Percentiles rank a stretch among this genome's conserved stretches.
Conservation (phyloP, 2,113 vertebrate species). For the Leptobrachium ailaonicum region DNA sequence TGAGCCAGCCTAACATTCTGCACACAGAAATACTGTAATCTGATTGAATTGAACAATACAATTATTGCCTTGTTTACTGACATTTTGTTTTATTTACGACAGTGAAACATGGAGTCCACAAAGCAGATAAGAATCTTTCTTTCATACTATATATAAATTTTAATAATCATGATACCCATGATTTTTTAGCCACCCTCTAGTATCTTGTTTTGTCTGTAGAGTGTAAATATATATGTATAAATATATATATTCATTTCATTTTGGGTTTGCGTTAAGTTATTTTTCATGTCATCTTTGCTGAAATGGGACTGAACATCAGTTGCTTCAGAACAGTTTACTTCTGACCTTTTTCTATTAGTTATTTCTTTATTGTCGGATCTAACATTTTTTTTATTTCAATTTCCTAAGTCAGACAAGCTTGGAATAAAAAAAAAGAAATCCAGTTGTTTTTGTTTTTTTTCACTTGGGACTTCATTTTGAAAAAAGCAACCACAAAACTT, state of each 20-base stretch:
- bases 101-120: conserved; percentile 64
- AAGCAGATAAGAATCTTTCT: conserved; percentile 55
- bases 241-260: conserved; percentile 25
- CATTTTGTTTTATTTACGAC: conserved; percentile 63
- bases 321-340: conserved; percentile 59
- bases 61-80: conserved; percentile 55
- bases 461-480: conserved; percentile 68
- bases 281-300: conserved; percentile 57
- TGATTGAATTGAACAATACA: conserved; percentile 56
- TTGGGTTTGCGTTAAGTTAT: conserved; percentile 50
- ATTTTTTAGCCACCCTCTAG: conserved; percentile 53
- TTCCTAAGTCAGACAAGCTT: conserved; percentile 63
- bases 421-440: conserved; percentile 58
- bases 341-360: conserved; percentile 47
- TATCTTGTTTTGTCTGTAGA: conserved; percentile 56
- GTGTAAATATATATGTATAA: conserved; percentile 50
- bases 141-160: conserved; percentile 51
- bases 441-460: conserved; percentile 59
- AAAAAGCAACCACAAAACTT: conserved; percentile 75
- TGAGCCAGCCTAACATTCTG: conserved; percentile 20
- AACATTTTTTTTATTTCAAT: conserved; percentile 48
- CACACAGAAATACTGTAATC: conserved; percentile 54
- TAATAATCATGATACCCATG: conserved; percentile 56
- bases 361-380: conserved; percentile 57
- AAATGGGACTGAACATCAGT: conserved; percentile 57